These are phyloP conservation scores for Calephelis nemesis DNA, from an alignment of 1,140 invertebrate species.

Conservation along the genomic window DNA sequence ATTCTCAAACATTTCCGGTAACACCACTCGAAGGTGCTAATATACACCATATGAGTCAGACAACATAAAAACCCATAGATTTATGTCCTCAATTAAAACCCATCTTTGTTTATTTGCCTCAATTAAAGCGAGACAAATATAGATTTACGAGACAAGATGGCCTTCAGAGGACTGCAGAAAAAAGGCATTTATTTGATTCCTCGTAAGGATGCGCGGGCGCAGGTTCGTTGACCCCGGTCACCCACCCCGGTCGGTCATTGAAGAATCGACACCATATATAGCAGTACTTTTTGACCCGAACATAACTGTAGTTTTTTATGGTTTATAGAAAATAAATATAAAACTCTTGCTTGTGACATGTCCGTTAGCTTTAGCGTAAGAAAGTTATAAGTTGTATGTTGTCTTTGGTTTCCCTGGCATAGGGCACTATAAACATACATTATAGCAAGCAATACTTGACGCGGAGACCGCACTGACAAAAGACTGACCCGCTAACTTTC, in stretches of 20 bases:
- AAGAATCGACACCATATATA: constrained; percentile 4
- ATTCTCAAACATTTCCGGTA: too few relatives aligned
- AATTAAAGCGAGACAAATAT: constrained; percentile 2
- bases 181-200: constrained; percentile 14
- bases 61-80: constrained; percentile 20
- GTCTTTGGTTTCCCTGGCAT: too few relatives aligned
- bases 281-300: not conserved
- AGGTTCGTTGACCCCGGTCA: constrained; percentile 22
- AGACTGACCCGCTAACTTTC: too few relatives aligned
- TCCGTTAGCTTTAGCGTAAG: too few relatives aligned
- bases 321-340: too few relatives aligned
- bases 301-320: constrained; percentile 12
- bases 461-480: too few relatives aligned
- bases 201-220: constrained; percentile 22
- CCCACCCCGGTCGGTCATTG: constrained; percentile 18
- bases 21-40: too few relatives aligned
- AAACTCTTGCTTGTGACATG: too few relatives aligned
- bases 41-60: too few relatives aligned
- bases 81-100: not conserved
- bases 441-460: too few relatives aligned
- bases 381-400: too few relatives aligned
- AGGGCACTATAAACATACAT: too few relatives aligned
- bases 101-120: not conserved
- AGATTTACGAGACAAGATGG: constrained; percentile 7
- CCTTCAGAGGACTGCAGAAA: constrained; percentile 11